phyloP scores from a whole-genome alignment of 2,113 vertebrate genomes.

The Formicarius rufipectus region DNA sequence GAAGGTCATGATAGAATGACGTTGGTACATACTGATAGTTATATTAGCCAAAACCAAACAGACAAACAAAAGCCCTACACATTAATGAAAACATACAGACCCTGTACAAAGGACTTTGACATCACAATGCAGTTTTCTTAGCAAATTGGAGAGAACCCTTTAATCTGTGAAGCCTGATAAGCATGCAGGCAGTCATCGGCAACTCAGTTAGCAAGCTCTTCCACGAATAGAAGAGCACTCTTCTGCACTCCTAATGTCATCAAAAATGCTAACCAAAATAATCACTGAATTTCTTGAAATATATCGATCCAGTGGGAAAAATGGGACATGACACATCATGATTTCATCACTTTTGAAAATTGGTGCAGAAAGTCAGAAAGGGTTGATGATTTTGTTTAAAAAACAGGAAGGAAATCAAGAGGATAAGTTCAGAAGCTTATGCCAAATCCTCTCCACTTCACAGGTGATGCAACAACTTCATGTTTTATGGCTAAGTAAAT shows the following conservation, averaged over 20 bases:
- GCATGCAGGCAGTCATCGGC: fast-evolving
- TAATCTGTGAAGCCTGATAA: neutral
- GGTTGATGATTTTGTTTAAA: neutral
- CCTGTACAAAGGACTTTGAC: neutral
- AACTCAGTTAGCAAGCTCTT: neutral
- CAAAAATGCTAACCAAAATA: neutral
- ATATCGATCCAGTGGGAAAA: neutral
- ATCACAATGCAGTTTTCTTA: neutral
- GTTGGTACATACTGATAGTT: neutral
- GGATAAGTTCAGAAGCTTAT: neutral
- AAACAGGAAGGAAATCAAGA: neutral
- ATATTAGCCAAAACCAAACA: neutral
- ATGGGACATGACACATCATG: fast-evolving
- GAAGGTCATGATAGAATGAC: neutral
- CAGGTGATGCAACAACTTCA: neutral
- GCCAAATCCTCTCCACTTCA: neutral
- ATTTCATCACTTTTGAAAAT: neutral
- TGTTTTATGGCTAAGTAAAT: fast-evolving
- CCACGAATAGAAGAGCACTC: neutral
- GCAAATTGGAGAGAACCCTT: neutral
- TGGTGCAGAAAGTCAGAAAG: neutral
- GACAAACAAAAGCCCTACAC: neutral
- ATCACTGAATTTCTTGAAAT: fast-evolving
- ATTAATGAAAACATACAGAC: neutral
- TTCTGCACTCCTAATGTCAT: fast-evolving